Base-by-base conservation (phyloP, 2,797 vertebrate species). In the Buphagus erythrorhynchus region DNA sequence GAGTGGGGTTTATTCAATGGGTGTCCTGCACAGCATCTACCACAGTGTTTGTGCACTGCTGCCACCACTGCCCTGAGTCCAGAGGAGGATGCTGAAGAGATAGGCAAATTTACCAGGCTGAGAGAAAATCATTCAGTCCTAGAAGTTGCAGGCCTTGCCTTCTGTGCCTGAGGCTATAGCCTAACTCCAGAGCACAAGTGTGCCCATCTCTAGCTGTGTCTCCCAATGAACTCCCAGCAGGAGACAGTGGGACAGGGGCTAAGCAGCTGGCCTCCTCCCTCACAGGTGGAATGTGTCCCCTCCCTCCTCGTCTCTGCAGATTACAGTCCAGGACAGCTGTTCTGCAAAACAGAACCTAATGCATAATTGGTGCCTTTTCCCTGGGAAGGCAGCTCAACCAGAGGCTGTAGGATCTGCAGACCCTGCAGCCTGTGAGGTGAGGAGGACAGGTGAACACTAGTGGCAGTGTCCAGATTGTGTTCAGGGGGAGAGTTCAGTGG, bases 401-500 rank as follows among this genome's bases (percentile, higher is more conserved):
- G 76, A 76, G 51, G 40, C 71, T 74, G 40, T 48, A 55, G 88
- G 66, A 52, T 82, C 33, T 16, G 49, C 69, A 84, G 54, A 62
- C 11, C 26, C 29, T 88, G 73, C 63, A 75, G 55, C 26, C 38
- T 66, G 52, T 52, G 40, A 88, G 85, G 84, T 42, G 55, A 85
- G 62, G 40, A 92, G 52, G 45, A 85, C 25, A 69, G 81, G 67
- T 86, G 58, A 86, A 68, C 1, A 3, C 45, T 78, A 66, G 46
- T 63, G 82, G 76, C 61, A 54, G 28, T 61, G 52, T 40, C 65
- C 33, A 58, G 58, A 62, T 58, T n/a, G 65, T 2, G 0, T 80
- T 91, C 82, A 83, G 51, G 66, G 35, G 57, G 40, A 76, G 63
- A 79, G 78, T 48, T 91, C 68, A 54, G 38, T 66, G 75, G 65